A percentile compares a stretch with the other conserved stretches of the same genome.
phyloP scores from a whole-genome alignment of 2,888 invertebrate species.

The Brachycybe producta region DNA sequence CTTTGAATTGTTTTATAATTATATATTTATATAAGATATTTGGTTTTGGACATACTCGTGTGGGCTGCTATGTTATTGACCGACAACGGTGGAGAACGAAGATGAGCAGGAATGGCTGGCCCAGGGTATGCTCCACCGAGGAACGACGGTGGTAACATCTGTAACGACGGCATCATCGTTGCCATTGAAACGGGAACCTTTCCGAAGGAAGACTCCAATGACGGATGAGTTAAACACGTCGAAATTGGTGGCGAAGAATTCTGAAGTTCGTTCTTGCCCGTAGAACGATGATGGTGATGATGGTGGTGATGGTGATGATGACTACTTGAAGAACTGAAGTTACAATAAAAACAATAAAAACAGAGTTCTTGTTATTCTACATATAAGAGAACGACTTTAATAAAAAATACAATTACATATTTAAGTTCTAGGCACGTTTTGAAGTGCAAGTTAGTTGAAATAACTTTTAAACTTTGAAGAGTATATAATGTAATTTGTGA shows the following conservation, averaged over 20 bases:
- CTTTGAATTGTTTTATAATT: too few relatives aligned
- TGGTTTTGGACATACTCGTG: conserved; percentile 27
- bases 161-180: conserved; percentile 21
- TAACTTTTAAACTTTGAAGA: too few relatives aligned
- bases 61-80: conserved; percentile 18
- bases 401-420: too few relatives aligned
- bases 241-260: conserved; percentile 23
- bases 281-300: conserved; percentile 38
- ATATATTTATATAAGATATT: too few relatives aligned
- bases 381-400: too few relatives aligned
- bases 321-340: conserved; percentile 25
- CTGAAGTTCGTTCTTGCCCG: too few relatives aligned
- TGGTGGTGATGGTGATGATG: conserved; percentile 24
- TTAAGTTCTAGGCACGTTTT: too few relatives aligned
- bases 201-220: conserved; percentile 7
- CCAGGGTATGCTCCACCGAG: conserved; percentile 40
- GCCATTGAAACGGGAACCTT: conserved; percentile 8
- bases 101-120: conserved; percentile 42
- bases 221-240: conserved; percentile 28
- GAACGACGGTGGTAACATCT: conserved; percentile 28
- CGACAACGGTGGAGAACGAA: conserved; percentile 26
- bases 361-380: too few relatives aligned
- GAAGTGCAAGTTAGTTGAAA: neutral
- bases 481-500: too few relatives aligned
- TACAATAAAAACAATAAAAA: neutral